Evolutionary conservation across 92 coral and sea anemone genomes (phyloP), one percentile per base, ranked within the genome.

Genomic region (Anthopleura xanthogrammica): DNA sequence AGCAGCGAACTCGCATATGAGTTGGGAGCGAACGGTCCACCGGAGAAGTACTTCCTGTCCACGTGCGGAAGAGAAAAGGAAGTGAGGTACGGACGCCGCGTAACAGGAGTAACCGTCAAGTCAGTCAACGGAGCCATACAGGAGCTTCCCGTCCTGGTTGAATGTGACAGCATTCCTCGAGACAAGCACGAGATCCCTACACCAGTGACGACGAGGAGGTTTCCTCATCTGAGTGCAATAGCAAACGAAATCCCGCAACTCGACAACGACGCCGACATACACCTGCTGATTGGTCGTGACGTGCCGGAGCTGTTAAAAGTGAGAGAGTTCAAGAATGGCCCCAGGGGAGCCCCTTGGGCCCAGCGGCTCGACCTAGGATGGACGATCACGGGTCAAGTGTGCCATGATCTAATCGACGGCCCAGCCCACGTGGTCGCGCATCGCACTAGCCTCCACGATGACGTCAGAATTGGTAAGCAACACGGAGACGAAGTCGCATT

Each of bases 131-230:
- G 91, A 46, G 41, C 19, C 19, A 20, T 36, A 75, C 75, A 58
- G 54, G 79, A 75, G 12, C 85, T 91, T 29, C 91, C 94, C 36
- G 87, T 88, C 52, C 77, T 83, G 75, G 85, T 84, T 16, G 91
- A 90, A 85, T 87, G 93, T 74, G 89, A 90, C 72, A 68, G 76
- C 68, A 89, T 86, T 23, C 92, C 92, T 13, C 76, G 82, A 72
- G 92, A 89, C 72, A 86, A 89, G 54, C 77, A 80, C 20, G 92
- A 89, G 71, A 87, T 90, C 24, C 93, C 91, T 3, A 87, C 93
- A 12, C 90, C 93, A 58, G 22, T 3, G 20, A 58, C 65, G 65
- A n/a, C 65, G 65, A 58, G 54, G 54, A 50, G 54, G 54, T 50
- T 50, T 50, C 54, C 1, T 50, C 54, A 50, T 72, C 86, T 83